Evolutionary conservation across 1,140 invertebrate species (phyloP).

Genomic region (Calosoma granatense): DNA sequence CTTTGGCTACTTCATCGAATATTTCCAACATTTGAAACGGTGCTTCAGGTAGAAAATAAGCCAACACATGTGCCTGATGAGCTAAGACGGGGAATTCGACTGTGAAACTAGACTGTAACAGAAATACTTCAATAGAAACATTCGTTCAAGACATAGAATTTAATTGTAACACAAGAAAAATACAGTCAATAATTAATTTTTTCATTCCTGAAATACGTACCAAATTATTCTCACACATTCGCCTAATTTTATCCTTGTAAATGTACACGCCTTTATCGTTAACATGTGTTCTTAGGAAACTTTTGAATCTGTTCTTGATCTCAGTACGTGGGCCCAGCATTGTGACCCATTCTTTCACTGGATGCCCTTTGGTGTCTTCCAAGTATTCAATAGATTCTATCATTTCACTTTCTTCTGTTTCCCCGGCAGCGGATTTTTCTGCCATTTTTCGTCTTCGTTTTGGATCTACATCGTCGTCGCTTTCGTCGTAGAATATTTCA

Average conservation of each 20-base stretch:
- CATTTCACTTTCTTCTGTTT: slow-evolving; percentile 69
- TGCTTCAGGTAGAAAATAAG: slow-evolving; percentile 95
- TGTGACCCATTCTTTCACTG: slow-evolving; percentile 89
- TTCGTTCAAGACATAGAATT: slow-evolving; percentile 10
- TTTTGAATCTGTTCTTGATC: slow-evolving; percentile 94
- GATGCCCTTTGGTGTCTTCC: slow-evolving; percentile 89
- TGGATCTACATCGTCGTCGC: slow-evolving; percentile 48
- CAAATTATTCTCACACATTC: slow-evolving; percentile 88
- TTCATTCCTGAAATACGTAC: slow-evolving; percentile 22
- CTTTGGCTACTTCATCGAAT: slow-evolving; percentile 92
- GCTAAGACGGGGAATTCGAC: slow-evolving; percentile 90
- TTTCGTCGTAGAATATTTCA: slow-evolving; percentile 65
- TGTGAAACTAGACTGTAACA: slow-evolving; percentile 69
- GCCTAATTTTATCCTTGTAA: slow-evolving; percentile 85
- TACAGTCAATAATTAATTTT: slow-evolving; percentile 5
- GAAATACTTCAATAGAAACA: slow-evolving; percentile 17
- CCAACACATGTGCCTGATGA: slow-evolving; percentile 81
- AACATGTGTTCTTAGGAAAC: slow-evolving; percentile 84
- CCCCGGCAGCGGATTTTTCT: slow-evolving; percentile 76
- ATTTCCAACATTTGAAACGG: slow-evolving; percentile 92
- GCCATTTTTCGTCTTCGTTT: slow-evolving; percentile 65
- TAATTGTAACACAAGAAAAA: slow-evolving; percentile 6
- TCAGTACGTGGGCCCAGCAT: slow-evolving; percentile 94
- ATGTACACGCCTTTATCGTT: slow-evolving; percentile 81
- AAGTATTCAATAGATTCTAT: slow-evolving; percentile 97